These are phyloP conservation scores for Neolamprologus modestus DNA, from an alignment of 2,113 vertebrate species.

Conservation along the genomic window DNA sequence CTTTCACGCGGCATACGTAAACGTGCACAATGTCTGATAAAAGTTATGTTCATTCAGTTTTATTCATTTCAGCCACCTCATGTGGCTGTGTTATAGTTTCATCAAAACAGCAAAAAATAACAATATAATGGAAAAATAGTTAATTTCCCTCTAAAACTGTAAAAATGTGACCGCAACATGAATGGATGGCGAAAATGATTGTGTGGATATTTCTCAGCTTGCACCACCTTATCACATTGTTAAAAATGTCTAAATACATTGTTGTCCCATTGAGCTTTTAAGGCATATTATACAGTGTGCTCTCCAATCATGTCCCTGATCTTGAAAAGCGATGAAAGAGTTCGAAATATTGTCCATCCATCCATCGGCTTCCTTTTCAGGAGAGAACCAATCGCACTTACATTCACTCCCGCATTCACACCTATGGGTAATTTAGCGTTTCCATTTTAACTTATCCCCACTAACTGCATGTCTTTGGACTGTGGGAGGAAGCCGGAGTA, in stretches of 20 bases:
- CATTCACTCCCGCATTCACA: neutral
- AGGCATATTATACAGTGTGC: neutral
- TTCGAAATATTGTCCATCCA: rapidly evolving
- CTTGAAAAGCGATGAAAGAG: neutral
- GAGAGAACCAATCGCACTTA: neutral
- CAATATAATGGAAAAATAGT: neutral
- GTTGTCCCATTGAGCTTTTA: neutral
- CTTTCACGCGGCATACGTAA: neutral
- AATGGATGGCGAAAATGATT: neutral
- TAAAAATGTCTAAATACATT: neutral
- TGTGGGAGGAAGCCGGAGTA: neutral
- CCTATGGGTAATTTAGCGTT: neutral
- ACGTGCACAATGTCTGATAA: neutral
- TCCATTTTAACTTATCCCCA: neutral
- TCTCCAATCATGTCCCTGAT: neutral
- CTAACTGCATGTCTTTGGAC: neutral
- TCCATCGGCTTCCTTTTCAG: neutral
- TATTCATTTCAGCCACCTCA: neutral
- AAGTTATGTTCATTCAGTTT: neutral
- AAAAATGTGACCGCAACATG: neutral
- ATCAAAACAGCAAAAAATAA: neutral
- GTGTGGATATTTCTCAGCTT: neutral
- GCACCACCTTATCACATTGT: neutral
- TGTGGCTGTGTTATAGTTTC: neutral
- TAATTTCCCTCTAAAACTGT: neutral